phyloP scores from a whole-genome alignment of 2,113 vertebrate species.

The Mohoua ochrocephala region DNA sequence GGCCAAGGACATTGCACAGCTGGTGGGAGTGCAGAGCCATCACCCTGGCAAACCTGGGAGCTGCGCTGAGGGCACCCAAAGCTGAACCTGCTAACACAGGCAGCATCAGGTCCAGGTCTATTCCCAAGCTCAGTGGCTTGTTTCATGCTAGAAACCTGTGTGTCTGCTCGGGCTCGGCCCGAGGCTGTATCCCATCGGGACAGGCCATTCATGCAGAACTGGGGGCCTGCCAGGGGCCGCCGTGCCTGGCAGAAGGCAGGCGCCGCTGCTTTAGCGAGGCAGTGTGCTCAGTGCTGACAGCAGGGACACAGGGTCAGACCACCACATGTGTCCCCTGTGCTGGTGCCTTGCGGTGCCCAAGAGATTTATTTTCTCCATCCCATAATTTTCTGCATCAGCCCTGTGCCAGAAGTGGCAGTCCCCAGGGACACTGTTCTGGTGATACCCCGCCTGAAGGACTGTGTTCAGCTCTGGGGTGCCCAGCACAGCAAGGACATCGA shows the following conservation, averaged over 20 bases:
- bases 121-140: neutral
- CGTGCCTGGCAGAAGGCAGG: fast-evolving
- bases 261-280: fast-evolving
- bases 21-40: neutral
- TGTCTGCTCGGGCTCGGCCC: fast-evolving
- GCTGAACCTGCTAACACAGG: neutral
- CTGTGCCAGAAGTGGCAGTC: neutral
- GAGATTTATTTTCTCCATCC: neutral
- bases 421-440: neutral
- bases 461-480: neutral
- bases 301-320: neutral
- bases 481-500: neutral
- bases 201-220: fast-evolving
- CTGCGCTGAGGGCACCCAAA: fast-evolving
- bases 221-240: fast-evolving
- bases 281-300: fast-evolving
- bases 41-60: fast-evolving
- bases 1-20: neutral
- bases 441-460: neutral
- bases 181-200: fast-evolving
- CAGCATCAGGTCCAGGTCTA: fast-evolving
- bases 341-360: fast-evolving
- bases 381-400: fast-evolving
- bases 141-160: neutral
- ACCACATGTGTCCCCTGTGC: fast-evolving